A percentile compares a stretch with the other conserved stretches of the same genome.
Evolutionary conservation across 1,140 invertebrate genomes (phyloP).

Genomic region (Zaprionus africanus): DNA sequence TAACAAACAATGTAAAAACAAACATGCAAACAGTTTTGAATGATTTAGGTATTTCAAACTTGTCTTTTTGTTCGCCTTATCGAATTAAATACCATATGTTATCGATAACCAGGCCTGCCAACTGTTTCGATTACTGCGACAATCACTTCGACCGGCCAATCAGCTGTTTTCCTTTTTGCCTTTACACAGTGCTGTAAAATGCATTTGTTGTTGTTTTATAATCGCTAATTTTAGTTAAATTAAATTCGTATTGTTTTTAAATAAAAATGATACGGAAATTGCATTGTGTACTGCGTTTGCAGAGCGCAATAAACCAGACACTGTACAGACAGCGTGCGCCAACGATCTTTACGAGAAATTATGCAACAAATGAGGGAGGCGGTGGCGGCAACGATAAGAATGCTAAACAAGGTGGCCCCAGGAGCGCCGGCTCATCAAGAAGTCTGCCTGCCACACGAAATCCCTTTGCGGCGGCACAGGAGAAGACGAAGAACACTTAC

Average conservation of each 20-base stretch:
- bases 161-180: constrained; percentile 15
- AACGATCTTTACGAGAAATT: constrained; percentile 25
- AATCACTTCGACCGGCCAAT: not conserved
- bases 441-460: constrained; percentile 66
- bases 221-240: constrained; percentile 38
- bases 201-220: constrained; percentile 54
- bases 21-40: not conserved
- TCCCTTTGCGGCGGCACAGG: constrained; percentile 69
- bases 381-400: constrained; percentile 12
- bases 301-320: constrained; percentile 34
- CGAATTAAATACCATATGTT: not conserved
- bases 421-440: constrained; percentile 29
- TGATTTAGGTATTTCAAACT: not conserved
- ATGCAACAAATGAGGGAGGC: constrained; percentile 17
- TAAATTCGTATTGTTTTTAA: constrained; percentile 45
- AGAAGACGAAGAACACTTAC: constrained; percentile 91
- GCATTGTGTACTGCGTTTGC: constrained; percentile 58
- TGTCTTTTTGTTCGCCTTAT: not conserved
- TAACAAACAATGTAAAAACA: not conserved
- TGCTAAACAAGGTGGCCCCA: constrained; percentile 20
- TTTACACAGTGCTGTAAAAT: constrained; percentile 39
- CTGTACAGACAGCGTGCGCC: constrained; percentile 25
- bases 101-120: not conserved
- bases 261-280: constrained; percentile 72
- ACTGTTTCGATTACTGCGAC: constrained; percentile 1